Evolutionary conservation across 2,113 vertebrate genomes (phyloP), one percentile per base, ranked within the genome.

Genomic region (Rhipidura dahli): DNA sequence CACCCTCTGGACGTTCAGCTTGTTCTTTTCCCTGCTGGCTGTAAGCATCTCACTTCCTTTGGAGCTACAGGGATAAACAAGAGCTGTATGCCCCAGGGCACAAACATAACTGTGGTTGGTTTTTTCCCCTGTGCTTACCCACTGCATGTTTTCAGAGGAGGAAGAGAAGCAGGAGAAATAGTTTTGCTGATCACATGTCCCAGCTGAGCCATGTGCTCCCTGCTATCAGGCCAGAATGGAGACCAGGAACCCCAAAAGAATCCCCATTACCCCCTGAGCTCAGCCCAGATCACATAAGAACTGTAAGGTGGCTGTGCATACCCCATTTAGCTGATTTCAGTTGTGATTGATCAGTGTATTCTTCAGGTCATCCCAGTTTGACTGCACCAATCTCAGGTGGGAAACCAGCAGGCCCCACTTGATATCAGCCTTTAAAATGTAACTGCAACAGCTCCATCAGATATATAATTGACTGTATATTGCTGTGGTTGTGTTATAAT

Each of bases 151-250:
- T 87, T 77, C 82, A 31, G 56, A 92, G 69, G 78, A 93, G 78
- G 83, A 90, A 78, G 73, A n/a, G 73, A 64, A 93, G 47, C 26
- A 35, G 56, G 47, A 70, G 42, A 78, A 90, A 94, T 70, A 81
- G 45, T 65, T 89, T 65, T 18, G 26, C 44, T 22, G 51, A 56
- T 90, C 69, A 66, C 3, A 0, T 3, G 11, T 50, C 30, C 78
- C 56, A 49, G 33, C n/a, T 66, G 20, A 87, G 44, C 78, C 6
- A 1, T 13, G 15, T 37, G 42, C 64, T 91, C 50, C 69, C 39
- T 70, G 42, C 81, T 70, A 4, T 39, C 1, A 2, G 50, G 60
- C 5, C 7, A 45, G 31, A 63, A 50, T 10, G 18, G 37, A 24
- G 1, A 1, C 27, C 54, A 72, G 37, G 24, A 31, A 21, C 7